These are phyloP conservation scores for Erebia aethiops DNA, from an alignment of 2,888 invertebrate species.

Conservation along the genomic window DNA sequence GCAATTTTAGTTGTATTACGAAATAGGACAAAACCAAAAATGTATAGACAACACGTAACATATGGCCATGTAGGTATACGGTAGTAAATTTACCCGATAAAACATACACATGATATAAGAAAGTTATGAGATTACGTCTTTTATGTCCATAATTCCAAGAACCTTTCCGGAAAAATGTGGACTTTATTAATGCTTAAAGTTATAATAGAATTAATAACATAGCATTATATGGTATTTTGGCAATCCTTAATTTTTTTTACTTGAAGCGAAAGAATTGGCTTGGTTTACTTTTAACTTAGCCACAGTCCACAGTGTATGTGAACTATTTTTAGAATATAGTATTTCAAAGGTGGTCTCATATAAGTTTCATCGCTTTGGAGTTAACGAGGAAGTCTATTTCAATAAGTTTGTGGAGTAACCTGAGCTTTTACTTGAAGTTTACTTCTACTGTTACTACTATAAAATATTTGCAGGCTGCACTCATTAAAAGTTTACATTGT, in stretches of 20 bases:
- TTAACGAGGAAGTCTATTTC: slow-evolving; percentile 4
- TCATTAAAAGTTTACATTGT: slow-evolving; percentile 16
- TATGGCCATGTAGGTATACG: neutral
- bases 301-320: neutral
- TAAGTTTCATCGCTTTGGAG: neutral
- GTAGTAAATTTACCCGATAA: neutral
- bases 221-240: neutral
- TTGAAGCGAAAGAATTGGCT: too few species aligned
- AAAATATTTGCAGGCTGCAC: neutral
- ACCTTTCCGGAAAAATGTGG: too few species aligned
- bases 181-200: too few species aligned
- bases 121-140: neutral
- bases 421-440: slow-evolving; percentile 9
- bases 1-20: slow-evolving; percentile 44
- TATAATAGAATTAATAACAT: too few species aligned
- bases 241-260: neutral
- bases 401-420: slow-evolving; percentile 3
- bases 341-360: slow-evolving; percentile 9
- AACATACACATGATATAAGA: neutral
- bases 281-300: slow-evolving; percentile 1
- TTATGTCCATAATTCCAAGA: too few species aligned
- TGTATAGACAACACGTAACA: neutral
- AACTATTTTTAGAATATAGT: slow-evolving; percentile 13
- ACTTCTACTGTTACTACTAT: slow-evolving; percentile 5
- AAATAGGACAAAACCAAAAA: slow-evolving; percentile 34